Base-by-base conservation (phyloP, 2,113 vertebrate genomes). In the Equus przewalskii region DNA sequence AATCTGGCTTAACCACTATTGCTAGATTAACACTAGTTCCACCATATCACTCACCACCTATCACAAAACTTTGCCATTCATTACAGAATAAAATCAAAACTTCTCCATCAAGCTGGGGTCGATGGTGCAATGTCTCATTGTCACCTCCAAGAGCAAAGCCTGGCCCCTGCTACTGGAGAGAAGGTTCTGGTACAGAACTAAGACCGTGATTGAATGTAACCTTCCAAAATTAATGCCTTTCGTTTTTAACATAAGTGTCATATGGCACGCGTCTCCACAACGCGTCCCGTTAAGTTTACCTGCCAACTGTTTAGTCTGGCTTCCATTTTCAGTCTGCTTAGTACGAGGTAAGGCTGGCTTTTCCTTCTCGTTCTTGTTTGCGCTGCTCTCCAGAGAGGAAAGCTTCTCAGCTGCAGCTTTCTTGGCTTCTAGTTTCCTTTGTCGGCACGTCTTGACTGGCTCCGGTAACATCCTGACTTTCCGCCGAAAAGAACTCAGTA, bases 381-480 rank as follows among this genome's bases (percentile, higher is more conserved):
- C 96, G 33, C 98, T 95, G 78, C 98, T 99, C 92, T 99, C 99
- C 97, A 99, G 94, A 85, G 99, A 98, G 69, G 99, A 98, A 75
- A 99, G 98, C 98, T 99, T 99, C 96, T 99, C 99, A 14, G 99
- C 99, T 24, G 99, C 99, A 70, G 99, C 99, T 97, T 99, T 99
- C 98, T 99, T 99, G 97, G 99, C 99, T 89, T 99, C 99, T 75
- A 99, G 98, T 98, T 99, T 99, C 98, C 99, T 99, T 96, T 99
- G 99, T 73, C 99, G 99, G 96, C 99, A 99, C 0, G 99, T 99
- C 98, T 99, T 99, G 54, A 99, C 99, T 0, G 99, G 99, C 94
- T 99, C 99, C 30, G 99, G 98, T 73, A 99, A 98, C 99, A 99
- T 99, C 96, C 99, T 99, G 65, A 99, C 99, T 98, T 99, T 99